A percentile compares a stretch with the other conserved stretches of the same genome.
phyloP scores from a whole-genome alignment of 1,140 invertebrate species.

The Liolophura sinensis region DNA sequence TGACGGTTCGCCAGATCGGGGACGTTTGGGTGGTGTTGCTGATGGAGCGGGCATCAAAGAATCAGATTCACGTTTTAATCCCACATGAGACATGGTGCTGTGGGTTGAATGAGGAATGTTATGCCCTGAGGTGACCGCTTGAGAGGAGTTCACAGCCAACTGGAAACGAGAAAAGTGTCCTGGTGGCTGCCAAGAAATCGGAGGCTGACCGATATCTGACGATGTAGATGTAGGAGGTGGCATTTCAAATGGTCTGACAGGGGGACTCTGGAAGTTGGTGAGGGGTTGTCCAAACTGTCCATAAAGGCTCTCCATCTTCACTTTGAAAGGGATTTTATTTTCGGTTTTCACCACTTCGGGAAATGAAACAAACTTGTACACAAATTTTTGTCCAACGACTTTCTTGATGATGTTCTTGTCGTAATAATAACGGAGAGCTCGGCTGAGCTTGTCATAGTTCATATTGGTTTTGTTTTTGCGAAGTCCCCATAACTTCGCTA shows the following conservation, averaged over 20 bases:
- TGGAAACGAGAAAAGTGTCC: background rate
- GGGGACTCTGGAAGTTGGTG: conserved; percentile 34
- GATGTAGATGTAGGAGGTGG: conserved; percentile 40
- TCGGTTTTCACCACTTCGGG: conserved; percentile 66
- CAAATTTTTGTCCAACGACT: conserved; percentile 88
- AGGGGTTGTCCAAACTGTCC: conserved; percentile 42
- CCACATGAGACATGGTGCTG: conserved; percentile 29
- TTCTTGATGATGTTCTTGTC: conserved; percentile 99
- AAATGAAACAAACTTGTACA: conserved; percentile 92
- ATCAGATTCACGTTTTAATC: conserved; percentile 18
- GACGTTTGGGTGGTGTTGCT: background rate
- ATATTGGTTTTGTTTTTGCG: conserved; percentile 98
- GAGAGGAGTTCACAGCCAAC: background rate
- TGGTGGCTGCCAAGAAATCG: background rate
- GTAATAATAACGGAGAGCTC: conserved; percentile 96
- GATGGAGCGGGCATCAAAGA: conserved; percentile 6
- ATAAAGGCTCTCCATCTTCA: conserved; percentile 62
- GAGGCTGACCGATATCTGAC: background rate
- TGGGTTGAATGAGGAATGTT: no score
- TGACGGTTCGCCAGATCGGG: background rate
- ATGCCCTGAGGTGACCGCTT: background rate
- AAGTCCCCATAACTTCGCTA: conserved; percentile 94
- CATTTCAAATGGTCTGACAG: conserved; percentile 5
- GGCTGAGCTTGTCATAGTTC: conserved; percentile 97
- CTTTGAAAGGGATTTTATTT: conserved; percentile 63